phyloP scores from a whole-genome alignment of 2,888 invertebrate genomes.

The Teinopalpus imperialis region DNA sequence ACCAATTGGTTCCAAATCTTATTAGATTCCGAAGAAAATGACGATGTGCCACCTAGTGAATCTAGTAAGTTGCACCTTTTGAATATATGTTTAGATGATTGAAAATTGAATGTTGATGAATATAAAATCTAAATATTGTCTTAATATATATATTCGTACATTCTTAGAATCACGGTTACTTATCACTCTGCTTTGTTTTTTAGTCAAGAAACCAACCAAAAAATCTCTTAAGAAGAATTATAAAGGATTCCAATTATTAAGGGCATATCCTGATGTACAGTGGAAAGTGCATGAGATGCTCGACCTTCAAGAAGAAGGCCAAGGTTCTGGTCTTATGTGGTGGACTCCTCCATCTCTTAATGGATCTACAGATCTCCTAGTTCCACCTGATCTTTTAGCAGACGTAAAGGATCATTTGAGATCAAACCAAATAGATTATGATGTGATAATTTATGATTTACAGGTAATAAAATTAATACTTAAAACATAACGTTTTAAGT shows the following conservation, averaged over 20 bases:
- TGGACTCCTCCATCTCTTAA: conserved; percentile 73
- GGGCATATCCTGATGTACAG: conserved; percentile 62
- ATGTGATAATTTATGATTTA: conserved; percentile 86
- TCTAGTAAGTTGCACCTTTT: conserved; percentile 39
- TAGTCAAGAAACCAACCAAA: conserved; percentile 59
- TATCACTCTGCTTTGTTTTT: conserved; percentile 21
- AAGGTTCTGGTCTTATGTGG: conserved; percentile 76
- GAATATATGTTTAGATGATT: neutral
- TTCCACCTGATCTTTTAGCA: conserved; percentile 84
- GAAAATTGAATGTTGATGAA: too few relatives aligned
- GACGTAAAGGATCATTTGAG: conserved; percentile 83
- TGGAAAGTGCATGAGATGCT: conserved; percentile 72
- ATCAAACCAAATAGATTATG: conserved; percentile 83
- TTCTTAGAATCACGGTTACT: neutral
- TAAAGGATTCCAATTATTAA: conserved; percentile 79
- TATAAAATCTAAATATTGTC: too few relatives aligned
- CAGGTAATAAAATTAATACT: conserved; percentile 74
- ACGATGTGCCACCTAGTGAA: conserved; percentile 47
- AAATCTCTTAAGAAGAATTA: conserved; percentile 73
- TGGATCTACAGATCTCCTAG: conserved; percentile 86
- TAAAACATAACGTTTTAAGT: neutral
- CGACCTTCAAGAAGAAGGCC: conserved; percentile 72
- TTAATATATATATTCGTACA: too few relatives aligned
- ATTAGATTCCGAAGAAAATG: conserved; percentile 64
- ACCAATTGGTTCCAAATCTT: conserved; percentile 67